Conservation (phyloP, 2,113 vertebrate genomes). For the Grammomys dolichurus region DNA sequence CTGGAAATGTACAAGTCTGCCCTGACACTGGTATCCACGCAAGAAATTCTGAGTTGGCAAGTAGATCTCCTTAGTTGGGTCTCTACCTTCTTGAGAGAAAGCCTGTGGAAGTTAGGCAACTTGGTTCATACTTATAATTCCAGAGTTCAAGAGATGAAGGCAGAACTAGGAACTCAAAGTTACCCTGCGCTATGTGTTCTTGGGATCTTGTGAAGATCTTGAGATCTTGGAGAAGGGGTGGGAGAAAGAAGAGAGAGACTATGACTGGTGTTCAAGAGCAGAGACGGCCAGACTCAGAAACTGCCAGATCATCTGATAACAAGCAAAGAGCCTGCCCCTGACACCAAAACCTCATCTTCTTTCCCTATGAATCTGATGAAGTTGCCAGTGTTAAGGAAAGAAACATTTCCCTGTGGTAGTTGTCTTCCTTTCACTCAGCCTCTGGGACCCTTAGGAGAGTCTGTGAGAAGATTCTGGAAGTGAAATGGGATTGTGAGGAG, state of each 20-base stretch:
- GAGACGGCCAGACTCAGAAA: background rate
- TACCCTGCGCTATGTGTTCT: background rate
- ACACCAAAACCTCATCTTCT: background rate
- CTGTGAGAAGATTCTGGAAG: background rate
- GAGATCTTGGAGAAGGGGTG: background rate
- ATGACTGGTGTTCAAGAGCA: background rate
- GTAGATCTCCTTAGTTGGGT: background rate
- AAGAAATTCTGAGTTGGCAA: conserved; percentile 24
- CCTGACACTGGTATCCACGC: background rate
- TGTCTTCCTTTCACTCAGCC: background rate
- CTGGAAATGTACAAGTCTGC: background rate
- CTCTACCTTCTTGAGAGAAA: background rate
- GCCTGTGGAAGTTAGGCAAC: background rate
- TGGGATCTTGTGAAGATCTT: background rate
- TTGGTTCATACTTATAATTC: background rate
- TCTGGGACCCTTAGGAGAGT: background rate
- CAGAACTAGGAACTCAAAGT: background rate
- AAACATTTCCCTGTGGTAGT: background rate
- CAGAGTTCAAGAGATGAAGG: background rate
- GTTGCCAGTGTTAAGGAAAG: background rate
- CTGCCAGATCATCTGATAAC: background rate
- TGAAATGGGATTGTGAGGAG: background rate
- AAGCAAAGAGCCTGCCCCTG: background rate
- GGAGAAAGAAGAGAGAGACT: background rate
- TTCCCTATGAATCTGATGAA: background rate